Percentiles rank a stretch among this genome's conserved stretches.
Evolutionary conservation across 35 echinoderm and acorn worm genomes (phyloP).

Genomic region (Diadema setosum): DNA sequence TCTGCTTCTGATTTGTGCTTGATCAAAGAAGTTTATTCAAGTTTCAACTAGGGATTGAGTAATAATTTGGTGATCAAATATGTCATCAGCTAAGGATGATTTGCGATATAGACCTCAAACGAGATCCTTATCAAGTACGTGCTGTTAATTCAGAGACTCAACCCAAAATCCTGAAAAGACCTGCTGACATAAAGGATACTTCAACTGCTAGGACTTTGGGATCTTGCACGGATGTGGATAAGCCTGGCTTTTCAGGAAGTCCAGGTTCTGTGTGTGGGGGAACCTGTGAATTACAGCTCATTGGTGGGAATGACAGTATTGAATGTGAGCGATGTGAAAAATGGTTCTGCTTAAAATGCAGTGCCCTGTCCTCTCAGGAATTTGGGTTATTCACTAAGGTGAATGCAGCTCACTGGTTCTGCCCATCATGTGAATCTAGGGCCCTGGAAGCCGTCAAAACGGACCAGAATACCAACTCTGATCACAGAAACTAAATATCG

Average conservation of each 20-base stretch:
- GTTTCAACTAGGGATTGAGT: not conserved
- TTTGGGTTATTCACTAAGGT: slow-evolving; percentile 10
- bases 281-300: not conserved
- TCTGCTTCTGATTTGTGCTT: not conserved
- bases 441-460: not conserved
- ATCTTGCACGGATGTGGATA: not conserved
- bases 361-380: not conserved
- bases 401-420: not conserved
- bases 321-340: slow-evolving; percentile 13
- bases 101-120: not conserved
- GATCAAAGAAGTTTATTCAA: not conserved
- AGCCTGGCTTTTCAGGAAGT: not conserved
- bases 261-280: not conserved
- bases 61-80: not conserved
- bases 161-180: not conserved
- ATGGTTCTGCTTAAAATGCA: not conserved
- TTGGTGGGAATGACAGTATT: not conserved
- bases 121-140: not conserved
- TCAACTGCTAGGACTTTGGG: not conserved
- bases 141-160: not conserved
- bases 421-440: not conserved
- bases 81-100: not conserved
- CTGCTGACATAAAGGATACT: not conserved
- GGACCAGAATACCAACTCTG: too few relatives aligned
- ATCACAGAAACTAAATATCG: too few relatives aligned